Evolutionary conservation across 2,113 vertebrate genomes (phyloP), one percentile per base, ranked within the genome.

Genomic region (Paracanthobrama guichenoti): DNA sequence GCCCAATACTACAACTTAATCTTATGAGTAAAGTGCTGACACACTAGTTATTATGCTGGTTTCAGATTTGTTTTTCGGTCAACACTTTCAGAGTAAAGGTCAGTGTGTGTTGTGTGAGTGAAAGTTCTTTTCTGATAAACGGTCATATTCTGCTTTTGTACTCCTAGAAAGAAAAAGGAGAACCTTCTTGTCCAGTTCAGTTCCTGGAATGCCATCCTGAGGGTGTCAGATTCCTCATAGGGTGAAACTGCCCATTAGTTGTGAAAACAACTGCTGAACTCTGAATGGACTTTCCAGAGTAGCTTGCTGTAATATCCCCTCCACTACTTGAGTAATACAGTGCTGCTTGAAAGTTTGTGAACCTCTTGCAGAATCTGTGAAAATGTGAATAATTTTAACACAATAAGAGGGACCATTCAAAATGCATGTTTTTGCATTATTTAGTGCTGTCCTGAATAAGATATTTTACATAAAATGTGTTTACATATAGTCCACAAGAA

Each of bases 151-250:
- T 59, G 53, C 53, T 59, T 59, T 39, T 77, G 20, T 7, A 24
- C 28, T 42, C 53, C 9, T 46, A 28, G 71, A 73, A 73, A 73
- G 13, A 26, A 73, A 73, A 46, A 46, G n/a, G 71, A 64, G 59
- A 14, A 64, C 1, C 12, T 79, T 44, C 35, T 11, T 24, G 7
- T 14, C 13, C 76, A 16, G 22, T 60, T 79, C 12, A 26, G 76
- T 79, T 79, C 55, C 76, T 78, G 55, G 55, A 78, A 60, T 78
- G 28, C 55, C 55, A 24, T 39, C 20, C 55, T 62, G n/a, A 24
- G 7, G 57, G 76, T 79, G 57, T 62, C n/a, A 42, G 57, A 79
- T 60, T 79, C 76, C 57, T 76, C 20, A n/a, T 6, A 24, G 53
- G 53, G 57, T 2, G 57, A 60, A 60, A 26, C 71, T 59, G 22